phyloP scores from a whole-genome alignment of 2,888 invertebrate genomes.

The Steinernema carpocapsae region DNA sequence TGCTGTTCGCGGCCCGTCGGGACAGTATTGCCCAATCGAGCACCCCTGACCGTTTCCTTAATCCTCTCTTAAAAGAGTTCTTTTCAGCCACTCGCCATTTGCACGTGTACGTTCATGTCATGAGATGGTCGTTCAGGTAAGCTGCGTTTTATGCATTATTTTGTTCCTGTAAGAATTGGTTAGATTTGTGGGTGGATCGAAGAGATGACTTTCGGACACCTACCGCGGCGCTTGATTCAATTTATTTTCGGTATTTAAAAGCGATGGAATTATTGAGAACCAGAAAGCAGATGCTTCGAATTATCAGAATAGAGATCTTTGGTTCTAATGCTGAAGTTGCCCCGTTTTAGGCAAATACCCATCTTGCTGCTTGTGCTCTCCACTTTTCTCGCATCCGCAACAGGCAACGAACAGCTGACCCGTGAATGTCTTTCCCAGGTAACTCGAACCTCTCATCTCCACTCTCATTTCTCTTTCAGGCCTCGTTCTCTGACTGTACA shows the following conservation, averaged over 20 bases:
- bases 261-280: too few relatives aligned
- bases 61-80: not conserved
- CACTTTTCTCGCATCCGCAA: not conserved
- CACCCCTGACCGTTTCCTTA: not conserved
- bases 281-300: too few relatives aligned
- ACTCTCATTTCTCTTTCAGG: conserved; percentile 34
- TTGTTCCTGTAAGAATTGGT: too few relatives aligned
- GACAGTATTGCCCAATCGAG: conserved; percentile 16
- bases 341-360: not conserved
- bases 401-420: not conserved
- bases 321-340: too few relatives aligned
- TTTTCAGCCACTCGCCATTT: conserved; percentile 2
- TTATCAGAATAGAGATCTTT: too few relatives aligned
- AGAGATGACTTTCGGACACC: too few relatives aligned
- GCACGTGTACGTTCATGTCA: conserved; percentile 8
- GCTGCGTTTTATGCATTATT: not conserved
- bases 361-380: not conserved
- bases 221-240: too few relatives aligned
- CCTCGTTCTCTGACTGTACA: conserved; percentile 41
- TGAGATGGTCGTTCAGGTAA: conserved; percentile 20
- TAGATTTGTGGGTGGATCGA: too few relatives aligned
- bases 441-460: not conserved
- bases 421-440: conserved; percentile 12
- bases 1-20: not conserved
- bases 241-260: too few relatives aligned